These are phyloP conservation scores for Tigriopus japonicus DNA, from an alignment of 1,140 invertebrate genomes.

Conservation along the genomic window DNA sequence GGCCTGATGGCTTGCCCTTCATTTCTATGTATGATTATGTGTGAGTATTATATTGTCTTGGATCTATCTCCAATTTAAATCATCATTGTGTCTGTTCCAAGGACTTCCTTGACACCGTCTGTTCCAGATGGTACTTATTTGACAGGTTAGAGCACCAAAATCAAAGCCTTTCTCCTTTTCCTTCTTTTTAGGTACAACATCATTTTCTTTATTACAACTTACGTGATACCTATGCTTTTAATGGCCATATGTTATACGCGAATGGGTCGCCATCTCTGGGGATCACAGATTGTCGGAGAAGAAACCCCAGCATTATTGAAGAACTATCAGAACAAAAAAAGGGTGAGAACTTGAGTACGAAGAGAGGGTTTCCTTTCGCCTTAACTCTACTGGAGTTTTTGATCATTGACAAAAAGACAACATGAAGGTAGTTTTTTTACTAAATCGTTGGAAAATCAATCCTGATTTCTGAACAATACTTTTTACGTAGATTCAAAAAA, in stretches of 20 bases:
- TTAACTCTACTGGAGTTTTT: no score
- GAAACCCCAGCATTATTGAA: conserved; percentile 60
- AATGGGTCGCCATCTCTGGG: conserved; percentile 61
- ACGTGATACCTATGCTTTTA: conserved; percentile 69
- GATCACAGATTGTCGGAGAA: conserved; percentile 70
- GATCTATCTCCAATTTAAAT: no score
- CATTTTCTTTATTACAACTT: conserved; percentile 62
- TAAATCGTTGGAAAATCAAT: no score
- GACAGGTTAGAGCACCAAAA: background rate
- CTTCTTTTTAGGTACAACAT: conserved; percentile 56
- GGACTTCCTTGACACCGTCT: background rate
- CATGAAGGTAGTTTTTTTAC: no score
- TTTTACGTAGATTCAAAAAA: no score
- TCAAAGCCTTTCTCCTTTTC: conserved; percentile 5
- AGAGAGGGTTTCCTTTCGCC: no score
- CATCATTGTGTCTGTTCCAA: background rate
- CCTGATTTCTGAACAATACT: no score
- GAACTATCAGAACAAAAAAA: conserved; percentile 64
- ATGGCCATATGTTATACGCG: conserved; percentile 69
- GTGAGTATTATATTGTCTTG: no score
- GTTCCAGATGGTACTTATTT: background rate
- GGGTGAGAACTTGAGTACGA: conserved; percentile 39
- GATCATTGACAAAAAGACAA: no score
- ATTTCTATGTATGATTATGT: conserved; percentile 40
- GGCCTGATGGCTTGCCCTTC: conserved; percentile 38